phyloP scores from a whole-genome alignment of 2,888 invertebrate species.

The Quadriops clusia region DNA sequence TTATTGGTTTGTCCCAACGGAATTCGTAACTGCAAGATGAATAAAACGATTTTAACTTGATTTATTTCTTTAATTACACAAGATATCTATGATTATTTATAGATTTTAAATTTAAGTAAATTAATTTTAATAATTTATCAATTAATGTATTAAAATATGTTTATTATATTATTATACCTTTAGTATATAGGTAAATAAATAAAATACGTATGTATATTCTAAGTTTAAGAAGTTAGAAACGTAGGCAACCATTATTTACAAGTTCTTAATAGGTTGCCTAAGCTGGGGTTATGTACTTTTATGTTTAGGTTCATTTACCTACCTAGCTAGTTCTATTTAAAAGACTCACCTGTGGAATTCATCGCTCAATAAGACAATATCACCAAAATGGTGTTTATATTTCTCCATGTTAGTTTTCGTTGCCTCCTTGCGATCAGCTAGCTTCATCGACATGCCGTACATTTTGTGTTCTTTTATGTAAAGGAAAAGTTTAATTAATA shows the following conservation, averaged over 20 bases:
- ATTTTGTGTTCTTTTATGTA: too few relatives aligned
- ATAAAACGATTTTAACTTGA: slow-evolving; percentile 1
- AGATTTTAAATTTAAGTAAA: background rate
- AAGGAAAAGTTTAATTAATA: too few relatives aligned
- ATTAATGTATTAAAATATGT: background rate
- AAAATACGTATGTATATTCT: too few relatives aligned
- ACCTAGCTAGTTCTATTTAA: too few relatives aligned
- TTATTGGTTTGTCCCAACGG: slow-evolving; percentile 15
- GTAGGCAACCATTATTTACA: too few relatives aligned
- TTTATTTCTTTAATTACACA: background rate
- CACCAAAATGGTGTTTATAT: slow-evolving; percentile 7
- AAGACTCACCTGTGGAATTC: slow-evolving; percentile 12
- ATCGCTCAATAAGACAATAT: slow-evolving; percentile 12
- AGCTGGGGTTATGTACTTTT: too few relatives aligned
- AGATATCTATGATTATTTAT: background rate
- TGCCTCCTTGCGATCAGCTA: slow-evolving; percentile 20
- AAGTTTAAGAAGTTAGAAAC: too few relatives aligned
- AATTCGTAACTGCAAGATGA: slow-evolving; percentile 15
- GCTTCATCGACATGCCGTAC: slow-evolving; percentile 27
- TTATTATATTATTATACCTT: too few relatives aligned
- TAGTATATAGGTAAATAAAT: too few relatives aligned
- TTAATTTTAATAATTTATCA: too few relatives aligned
- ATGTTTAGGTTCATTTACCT: too few relatives aligned
- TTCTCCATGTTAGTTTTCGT: slow-evolving; percentile 5
- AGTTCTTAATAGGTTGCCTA: too few relatives aligned